Conservation (phyloP, 1,140 invertebrate species). For the Onthophagus taurus region DNA sequence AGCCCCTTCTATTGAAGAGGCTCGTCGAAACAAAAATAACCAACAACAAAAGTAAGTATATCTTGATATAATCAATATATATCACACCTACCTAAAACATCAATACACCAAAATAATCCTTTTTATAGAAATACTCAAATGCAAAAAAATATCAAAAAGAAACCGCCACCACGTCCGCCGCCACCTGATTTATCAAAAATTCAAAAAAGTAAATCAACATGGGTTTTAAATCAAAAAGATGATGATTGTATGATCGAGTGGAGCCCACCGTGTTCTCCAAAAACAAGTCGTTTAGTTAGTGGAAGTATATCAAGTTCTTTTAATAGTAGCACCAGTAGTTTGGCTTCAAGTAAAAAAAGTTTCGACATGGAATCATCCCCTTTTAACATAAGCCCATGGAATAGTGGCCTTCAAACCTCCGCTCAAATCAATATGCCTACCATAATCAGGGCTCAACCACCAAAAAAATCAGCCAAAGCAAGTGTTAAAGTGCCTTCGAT, state of each 20-base stretch:
- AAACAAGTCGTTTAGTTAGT: slow-evolving; percentile 22
- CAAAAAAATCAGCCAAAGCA: slow-evolving; percentile 18
- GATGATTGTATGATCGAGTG: slow-evolving; percentile 29
- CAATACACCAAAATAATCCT: too few relatives aligned
- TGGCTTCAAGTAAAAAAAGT: slow-evolving; percentile 35
- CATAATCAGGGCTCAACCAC: slow-evolving; percentile 30
- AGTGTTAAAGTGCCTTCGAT: not conserved
- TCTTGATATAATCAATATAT: too few relatives aligned
- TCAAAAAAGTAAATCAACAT: slow-evolving; percentile 31
- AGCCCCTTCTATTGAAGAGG: slow-evolving; percentile 10
- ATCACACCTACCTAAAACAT: too few relatives aligned
- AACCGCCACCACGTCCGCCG: slow-evolving; percentile 33
- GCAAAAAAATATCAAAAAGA: slow-evolving; percentile 26
- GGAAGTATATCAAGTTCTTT: slow-evolving; percentile 35
- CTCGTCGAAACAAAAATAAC: slow-evolving; percentile 9
- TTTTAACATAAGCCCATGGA: slow-evolving; percentile 10
- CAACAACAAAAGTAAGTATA: too few relatives aligned
- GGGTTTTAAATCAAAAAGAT: slow-evolving; percentile 24
- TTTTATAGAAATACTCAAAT: not conserved
- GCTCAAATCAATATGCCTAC: slow-evolving; percentile 22
- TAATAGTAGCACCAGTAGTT: slow-evolving; percentile 34
- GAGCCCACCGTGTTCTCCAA: slow-evolving; percentile 31
- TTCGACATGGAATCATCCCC: slow-evolving; percentile 26
- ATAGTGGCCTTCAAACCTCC: slow-evolving; percentile 11
- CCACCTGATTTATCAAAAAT: slow-evolving; percentile 32